Base-by-base conservation (phyloP, 2,888 invertebrate genomes). In the Ctenicera cuprea region DNA sequence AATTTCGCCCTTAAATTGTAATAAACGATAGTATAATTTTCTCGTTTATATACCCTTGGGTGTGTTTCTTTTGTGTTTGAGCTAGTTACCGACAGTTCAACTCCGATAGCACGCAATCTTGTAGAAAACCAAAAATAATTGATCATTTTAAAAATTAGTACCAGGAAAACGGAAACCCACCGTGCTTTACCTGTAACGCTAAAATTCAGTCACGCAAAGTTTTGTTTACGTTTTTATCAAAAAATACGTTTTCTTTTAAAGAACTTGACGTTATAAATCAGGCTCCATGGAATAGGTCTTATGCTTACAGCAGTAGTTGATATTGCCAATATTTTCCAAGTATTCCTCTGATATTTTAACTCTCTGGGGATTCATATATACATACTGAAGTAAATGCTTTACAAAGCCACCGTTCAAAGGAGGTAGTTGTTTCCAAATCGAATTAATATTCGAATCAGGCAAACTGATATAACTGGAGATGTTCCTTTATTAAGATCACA, bases 401-500 rank as follows among this genome's bases (percentile, higher is more conserved):
- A 8, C n/a, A 12, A 50, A 50, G 50, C 50, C 22, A 22, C 26
- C 14, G n/a, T 52, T 22, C 54, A 30, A 30, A 26, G 52, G 12
- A 52, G 26, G n/a, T n/a, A 52, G n/a, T 33, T 14, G 2, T n/a
- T 54, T 8, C 14, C 14, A 11, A 14, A 33, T 8, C 54, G 14
- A 30, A 54, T 54, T 54, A 54, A 54, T 54, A 26, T 54, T 54
- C 54, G 1, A 50, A 14, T 3, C 54, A 22, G 30, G 14, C 8
- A n/a, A n/a, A 22, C 14, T 33, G 54, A 54, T 54, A 54, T 54
- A 54, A 54, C 11, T 14, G 30, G n/a, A n/a, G 22, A 20, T 30
- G 11, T 54, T 30, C 54, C 54, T 30, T 54, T 30, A 54, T 54
- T 30, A 22, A 30, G 12, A 54, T 54, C 54, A 54, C 54, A 54